Conservation (phyloP, 2,113 vertebrate species). For the Oncorhynchus masou region DNA sequence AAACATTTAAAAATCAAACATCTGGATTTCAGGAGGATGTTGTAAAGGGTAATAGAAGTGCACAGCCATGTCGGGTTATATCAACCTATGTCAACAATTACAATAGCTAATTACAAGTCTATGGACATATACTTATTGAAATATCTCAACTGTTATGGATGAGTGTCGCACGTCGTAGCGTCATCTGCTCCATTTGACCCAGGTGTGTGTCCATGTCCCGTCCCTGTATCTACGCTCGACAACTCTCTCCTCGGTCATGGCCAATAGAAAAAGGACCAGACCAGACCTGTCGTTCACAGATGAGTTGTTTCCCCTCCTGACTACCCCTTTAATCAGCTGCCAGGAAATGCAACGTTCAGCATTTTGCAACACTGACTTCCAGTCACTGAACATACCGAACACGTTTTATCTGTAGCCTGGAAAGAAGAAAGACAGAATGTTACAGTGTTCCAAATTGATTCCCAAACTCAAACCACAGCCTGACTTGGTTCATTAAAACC, state of each 20-base stretch:
- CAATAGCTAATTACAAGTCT: neutral
- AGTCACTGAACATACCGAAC: constrained; percentile 46
- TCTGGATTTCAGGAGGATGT: neutral
- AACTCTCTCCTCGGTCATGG: neutral
- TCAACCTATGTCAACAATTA: neutral
- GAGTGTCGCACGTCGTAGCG: neutral
- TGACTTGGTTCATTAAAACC: neutral
- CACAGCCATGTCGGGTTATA: neutral
- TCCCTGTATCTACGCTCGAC: neutral
- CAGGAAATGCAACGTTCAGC: constrained; percentile 61
- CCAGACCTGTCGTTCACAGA: neutral
- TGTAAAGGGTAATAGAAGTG: neutral
- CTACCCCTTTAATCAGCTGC: constrained; percentile 57
- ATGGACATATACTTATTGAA: neutral
- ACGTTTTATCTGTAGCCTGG: neutral
- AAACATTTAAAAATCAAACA: no score
- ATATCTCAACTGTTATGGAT: neutral
- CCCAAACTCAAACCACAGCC: constrained; percentile 11
- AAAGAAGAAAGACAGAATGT: constrained; percentile 1
- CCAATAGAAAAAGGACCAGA: neutral
- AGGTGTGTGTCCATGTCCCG: neutral
- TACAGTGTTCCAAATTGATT: neutral
- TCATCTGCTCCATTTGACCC: neutral
- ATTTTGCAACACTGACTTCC: constrained; percentile 69
- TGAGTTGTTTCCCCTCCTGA: neutral